These are phyloP conservation scores for Drosophila neocordata DNA, from an alignment of 1,140 invertebrate species.

Conservation along the genomic window DNA sequence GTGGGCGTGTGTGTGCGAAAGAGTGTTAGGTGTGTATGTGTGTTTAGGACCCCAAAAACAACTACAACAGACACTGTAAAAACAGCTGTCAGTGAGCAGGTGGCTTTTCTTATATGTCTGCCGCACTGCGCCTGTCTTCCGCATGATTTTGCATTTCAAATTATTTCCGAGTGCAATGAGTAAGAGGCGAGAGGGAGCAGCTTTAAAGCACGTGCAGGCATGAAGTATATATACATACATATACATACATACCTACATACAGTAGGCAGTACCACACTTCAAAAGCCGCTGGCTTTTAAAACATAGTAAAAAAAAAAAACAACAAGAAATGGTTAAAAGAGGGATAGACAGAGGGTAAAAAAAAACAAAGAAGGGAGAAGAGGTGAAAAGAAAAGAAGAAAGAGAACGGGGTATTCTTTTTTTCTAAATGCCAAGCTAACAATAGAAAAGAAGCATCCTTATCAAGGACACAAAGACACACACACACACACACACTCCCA, in stretches of 20 bases:
- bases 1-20: constrained; percentile 1
- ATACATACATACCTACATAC: constrained; percentile 35
- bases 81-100: constrained; percentile 39
- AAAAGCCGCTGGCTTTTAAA: constrained; percentile 64
- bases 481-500: constrained; percentile 13
- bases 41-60: constrained; percentile 33
- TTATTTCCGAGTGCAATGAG: constrained; percentile 63
- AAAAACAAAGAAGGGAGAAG: constrained; percentile 7
- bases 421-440: constrained; percentile 77
- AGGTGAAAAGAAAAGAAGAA: constrained; percentile 6
- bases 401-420: constrained; percentile 41
- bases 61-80: constrained; percentile 38
- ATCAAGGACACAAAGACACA: constrained; percentile 67
- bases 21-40: constrained; percentile 19
- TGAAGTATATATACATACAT: constrained; percentile 47
- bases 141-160: constrained; percentile 80
- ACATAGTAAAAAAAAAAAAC: constrained; percentile 24
- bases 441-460: constrained; percentile 81
- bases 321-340: not conserved
- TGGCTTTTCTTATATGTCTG: constrained; percentile 49
- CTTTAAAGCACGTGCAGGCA: constrained; percentile 46
- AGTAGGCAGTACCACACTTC: constrained; percentile 34
- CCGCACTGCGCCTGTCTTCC: constrained; percentile 67
- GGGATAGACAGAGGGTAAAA: constrained; percentile 1
- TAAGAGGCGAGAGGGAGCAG: not conserved